A percentile compares a stretch with the other conserved stretches of the same genome.
Evolutionary conservation across 1,140 invertebrate species (phyloP).

Genomic region (Tetragnatha versicolor): DNA sequence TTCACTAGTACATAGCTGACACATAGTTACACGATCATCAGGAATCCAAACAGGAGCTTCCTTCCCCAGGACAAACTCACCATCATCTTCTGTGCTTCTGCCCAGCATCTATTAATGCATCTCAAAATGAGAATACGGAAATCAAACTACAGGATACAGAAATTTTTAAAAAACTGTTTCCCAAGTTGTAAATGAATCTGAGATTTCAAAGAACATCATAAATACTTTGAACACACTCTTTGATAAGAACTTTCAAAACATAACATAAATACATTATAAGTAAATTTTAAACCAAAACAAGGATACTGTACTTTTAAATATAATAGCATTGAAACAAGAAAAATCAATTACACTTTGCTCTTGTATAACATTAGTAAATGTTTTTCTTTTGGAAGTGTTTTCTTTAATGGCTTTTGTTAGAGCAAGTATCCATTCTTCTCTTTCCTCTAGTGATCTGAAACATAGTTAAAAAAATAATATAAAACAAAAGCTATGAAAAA

Average conservation of each 20-base stretch:
- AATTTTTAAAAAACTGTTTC: too few species aligned
- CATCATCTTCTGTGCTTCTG: slow-evolving; percentile 29
- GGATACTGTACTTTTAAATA: too few species aligned
- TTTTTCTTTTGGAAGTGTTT: slow-evolving; percentile 67
- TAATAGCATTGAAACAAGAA: too few species aligned
- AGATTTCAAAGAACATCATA: too few species aligned
- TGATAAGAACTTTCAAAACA: too few species aligned
- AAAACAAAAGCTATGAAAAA: neutral
- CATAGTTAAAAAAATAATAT: too few species aligned
- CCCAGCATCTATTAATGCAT: slow-evolving; percentile 29
- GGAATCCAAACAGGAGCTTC: slow-evolving; percentile 75
- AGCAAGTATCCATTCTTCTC: slow-evolving; percentile 74
- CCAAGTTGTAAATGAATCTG: too few species aligned
- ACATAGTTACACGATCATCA: slow-evolving; percentile 75
- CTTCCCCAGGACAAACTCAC: slow-evolving; percentile 50
- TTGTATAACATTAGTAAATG: slow-evolving; percentile 62
- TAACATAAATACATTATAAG: too few species aligned
- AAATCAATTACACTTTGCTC: slow-evolving; percentile 26
- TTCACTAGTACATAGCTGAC: slow-evolving; percentile 75
- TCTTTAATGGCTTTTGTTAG: slow-evolving; percentile 72
- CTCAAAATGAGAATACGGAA: neutral
- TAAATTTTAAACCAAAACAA: too few species aligned
- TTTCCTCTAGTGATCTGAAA: slow-evolving; percentile 68
- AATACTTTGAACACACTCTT: too few species aligned
- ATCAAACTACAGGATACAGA: too few species aligned